phyloP scores from a whole-genome alignment of 2,113 vertebrate species.

The Semicossyphus pulcher region DNA sequence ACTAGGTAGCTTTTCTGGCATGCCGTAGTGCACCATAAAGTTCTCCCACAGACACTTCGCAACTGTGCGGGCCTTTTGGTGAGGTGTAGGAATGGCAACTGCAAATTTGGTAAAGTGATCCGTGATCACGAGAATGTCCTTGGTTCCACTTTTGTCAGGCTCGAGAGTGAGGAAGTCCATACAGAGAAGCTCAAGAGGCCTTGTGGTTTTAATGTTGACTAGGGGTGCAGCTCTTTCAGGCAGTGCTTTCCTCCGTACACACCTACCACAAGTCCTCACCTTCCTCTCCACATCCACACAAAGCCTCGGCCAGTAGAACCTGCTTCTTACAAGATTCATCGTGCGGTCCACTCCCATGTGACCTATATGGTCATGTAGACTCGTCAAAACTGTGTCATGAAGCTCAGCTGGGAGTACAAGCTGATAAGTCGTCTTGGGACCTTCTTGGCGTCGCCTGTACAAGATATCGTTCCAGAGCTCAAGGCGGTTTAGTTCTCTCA shows the following conservation, averaged over 20 bases:
- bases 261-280: neutral
- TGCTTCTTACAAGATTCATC: neutral
- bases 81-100: slow-evolving; percentile 11
- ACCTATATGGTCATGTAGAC: neutral
- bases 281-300: neutral
- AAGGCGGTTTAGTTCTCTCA: too few relatives aligned
- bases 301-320: neutral
- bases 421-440: neutral
- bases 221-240: neutral
- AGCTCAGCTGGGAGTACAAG: neutral
- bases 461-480: neutral
- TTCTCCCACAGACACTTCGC: neutral
- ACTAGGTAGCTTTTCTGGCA: neutral
- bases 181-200: neutral
- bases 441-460: neutral
- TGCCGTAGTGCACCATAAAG: neutral
- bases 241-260: neutral
- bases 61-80: neutral
- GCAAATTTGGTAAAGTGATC: slow-evolving; percentile 20
- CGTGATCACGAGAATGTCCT: slow-evolving; percentile 47
- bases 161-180: slow-evolving; percentile 11
- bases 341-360: neutral
- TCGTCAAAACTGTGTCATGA: neutral
- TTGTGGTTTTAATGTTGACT: neutral
- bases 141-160: neutral